Evolutionary conservation across 2,113 vertebrate species (phyloP).

Genomic region (Panthera uncia): DNA sequence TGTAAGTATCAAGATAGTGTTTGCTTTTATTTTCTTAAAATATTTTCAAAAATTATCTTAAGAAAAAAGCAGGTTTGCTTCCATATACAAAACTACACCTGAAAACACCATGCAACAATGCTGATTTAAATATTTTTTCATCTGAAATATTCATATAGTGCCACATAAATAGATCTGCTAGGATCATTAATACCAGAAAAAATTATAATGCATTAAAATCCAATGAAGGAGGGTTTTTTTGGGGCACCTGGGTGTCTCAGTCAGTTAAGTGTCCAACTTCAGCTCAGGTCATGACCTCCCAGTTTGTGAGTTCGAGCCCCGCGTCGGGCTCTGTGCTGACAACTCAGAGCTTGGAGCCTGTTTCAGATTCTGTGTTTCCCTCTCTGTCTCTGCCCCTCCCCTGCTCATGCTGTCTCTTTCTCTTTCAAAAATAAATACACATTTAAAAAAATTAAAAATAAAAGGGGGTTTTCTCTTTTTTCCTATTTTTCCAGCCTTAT

Average conservation of each 20-base stretch:
- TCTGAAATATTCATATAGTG: background rate
- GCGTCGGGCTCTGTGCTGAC: background rate
- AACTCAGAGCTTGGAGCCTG: too few species aligned
- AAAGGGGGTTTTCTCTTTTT: background rate
- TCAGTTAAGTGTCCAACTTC: background rate
- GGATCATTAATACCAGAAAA: background rate
- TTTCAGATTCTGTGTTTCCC: background rate
- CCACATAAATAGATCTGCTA: background rate
- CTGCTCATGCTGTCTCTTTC: background rate
- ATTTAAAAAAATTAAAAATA: background rate
- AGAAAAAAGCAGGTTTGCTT: background rate
- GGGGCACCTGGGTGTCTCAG: background rate
- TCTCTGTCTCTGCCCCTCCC: background rate
- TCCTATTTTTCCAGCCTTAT: background rate
- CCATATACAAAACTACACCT: background rate
- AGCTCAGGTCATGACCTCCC: background rate
- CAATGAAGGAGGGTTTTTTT: background rate
- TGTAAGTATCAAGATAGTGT: conserved; percentile 37
- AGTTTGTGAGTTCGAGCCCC: background rate
- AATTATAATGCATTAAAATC: background rate
- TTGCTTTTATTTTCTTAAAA: conserved; percentile 29
- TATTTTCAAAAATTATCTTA: background rate
- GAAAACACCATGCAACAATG: background rate
- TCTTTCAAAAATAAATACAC: background rate
- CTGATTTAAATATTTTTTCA: background rate